Evolutionary conservation across 2,888 invertebrate genomes (phyloP), one percentile per base, ranked within the genome.

Genomic region (Ornithoptera priamus): DNA sequence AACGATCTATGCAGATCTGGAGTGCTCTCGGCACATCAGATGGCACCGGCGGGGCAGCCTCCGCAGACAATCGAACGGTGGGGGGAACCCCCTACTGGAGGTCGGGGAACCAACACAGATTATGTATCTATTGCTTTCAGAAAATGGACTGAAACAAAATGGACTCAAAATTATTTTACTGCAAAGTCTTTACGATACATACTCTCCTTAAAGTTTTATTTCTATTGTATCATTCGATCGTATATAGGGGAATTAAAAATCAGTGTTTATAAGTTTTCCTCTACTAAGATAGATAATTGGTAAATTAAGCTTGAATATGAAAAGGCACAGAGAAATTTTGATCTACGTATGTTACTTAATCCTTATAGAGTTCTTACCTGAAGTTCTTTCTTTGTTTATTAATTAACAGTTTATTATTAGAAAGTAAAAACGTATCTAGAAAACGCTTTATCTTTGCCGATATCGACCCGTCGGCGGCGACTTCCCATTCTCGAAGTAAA

Each of bases 1-100:
- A 90, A 90, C 92, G 92, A 90, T 92, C 92, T 92, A 92, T 92
- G 92, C 92, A 92, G 92, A 92, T 92, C 92, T 92, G 91, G 89
- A 92, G 92, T 90, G 91, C 91, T 92, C 92, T 92, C 92, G 89
- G 91, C 90, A 92, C 92, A 91, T 92, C 92, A 92, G 92, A 92
- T 92, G 92, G 92, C 92, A 92, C 92, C 90, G 91, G 87, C 90
- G 90, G 87, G 90, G 87, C 88, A 89, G 89, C 90, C 90, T 90
- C 89, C 91, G 90, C 92, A 93, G 92, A 93, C 93, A 93, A 93
- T 92, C 92, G 92, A 92, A 93, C 88, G 86, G 85, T 81, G 86
- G 89, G 86, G 79, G 86, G 79, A 65, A 81, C 83, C 84, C 86
- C 75, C 87, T 86, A 82, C 84, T 79, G 82, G 89, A 85, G 89